phyloP scores from a whole-genome alignment of 1,140 invertebrate species.

The fruit fly (Drosophila melanogaster) region Release_6_plus_ISO1_MT NT_033777.3:15521001-15521500 shows the following conservation, averaged over 20 bases:
- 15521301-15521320: constrained; percentile 8
- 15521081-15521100: neutral
- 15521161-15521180: constrained; percentile 62
- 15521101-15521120: constrained; percentile 5
- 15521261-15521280: constrained; percentile 14
- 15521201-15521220: constrained; percentile 26
- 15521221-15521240: constrained; percentile 67
- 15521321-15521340: constrained; percentile 1
- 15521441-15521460: constrained; percentile 19
- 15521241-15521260: constrained; percentile 7
- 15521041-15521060: too few species aligned
- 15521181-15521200: constrained; percentile 42
- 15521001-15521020: too few species aligned
- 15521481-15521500: constrained; percentile 37
- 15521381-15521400: constrained; percentile 64
- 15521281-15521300: constrained; percentile 13
- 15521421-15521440: constrained; percentile 59
- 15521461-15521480: neutral
- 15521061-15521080: too few species aligned
- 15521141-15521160: constrained; percentile 23
- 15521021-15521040: neutral
- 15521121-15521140: constrained; percentile 6
- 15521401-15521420: constrained; percentile 75
- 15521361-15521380: constrained; percentile 4
- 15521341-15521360: neutral